Conservation (phyloP, 2,888 invertebrate genomes). For the Prosopocoilus inquinatus region DNA sequence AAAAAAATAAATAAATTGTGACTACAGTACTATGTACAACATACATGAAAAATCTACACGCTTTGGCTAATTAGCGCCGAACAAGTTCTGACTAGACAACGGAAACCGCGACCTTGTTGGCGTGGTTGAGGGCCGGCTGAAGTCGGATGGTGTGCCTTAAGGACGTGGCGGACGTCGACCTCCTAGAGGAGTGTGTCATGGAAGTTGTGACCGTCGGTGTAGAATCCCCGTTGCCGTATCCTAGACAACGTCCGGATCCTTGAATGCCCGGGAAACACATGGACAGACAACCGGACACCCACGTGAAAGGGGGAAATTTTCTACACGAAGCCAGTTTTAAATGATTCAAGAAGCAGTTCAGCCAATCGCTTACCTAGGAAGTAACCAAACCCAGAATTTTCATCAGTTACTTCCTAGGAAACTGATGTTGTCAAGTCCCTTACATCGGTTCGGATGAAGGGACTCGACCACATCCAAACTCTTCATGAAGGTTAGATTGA, state of each 20-base stretch:
- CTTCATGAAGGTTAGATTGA: too few relatives aligned
- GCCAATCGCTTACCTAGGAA: constrained; percentile 11
- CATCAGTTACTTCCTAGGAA: background rate
- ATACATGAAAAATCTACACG: too few relatives aligned
- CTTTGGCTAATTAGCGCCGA: background rate
- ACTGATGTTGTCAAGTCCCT: background rate
- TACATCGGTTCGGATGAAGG: too few relatives aligned
- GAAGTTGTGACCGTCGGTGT: constrained; percentile 44
- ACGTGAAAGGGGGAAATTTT: constrained; percentile 68
- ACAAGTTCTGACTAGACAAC: constrained; percentile 40
- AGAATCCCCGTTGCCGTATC: constrained; percentile 39
- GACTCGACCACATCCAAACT: too few relatives aligned
- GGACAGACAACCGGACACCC: constrained; percentile 60
- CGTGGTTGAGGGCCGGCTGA: constrained; percentile 41
- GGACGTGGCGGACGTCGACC: constrained; percentile 45
- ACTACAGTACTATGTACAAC: too few relatives aligned
- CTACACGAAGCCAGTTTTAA: constrained; percentile 39
- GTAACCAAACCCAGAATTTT: constrained; percentile 2
- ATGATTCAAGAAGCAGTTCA: background rate
- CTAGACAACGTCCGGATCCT: constrained; percentile 40
- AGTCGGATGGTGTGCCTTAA: constrained; percentile 45
- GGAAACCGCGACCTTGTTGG: constrained; percentile 46
- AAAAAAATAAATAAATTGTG: too few relatives aligned
- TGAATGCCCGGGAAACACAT: constrained; percentile 43
- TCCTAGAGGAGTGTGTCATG: constrained; percentile 44